These are phyloP conservation scores for Andrena minutula DNA, from an alignment of 2,888 invertebrate genomes.

Conservation along the genomic window DNA sequence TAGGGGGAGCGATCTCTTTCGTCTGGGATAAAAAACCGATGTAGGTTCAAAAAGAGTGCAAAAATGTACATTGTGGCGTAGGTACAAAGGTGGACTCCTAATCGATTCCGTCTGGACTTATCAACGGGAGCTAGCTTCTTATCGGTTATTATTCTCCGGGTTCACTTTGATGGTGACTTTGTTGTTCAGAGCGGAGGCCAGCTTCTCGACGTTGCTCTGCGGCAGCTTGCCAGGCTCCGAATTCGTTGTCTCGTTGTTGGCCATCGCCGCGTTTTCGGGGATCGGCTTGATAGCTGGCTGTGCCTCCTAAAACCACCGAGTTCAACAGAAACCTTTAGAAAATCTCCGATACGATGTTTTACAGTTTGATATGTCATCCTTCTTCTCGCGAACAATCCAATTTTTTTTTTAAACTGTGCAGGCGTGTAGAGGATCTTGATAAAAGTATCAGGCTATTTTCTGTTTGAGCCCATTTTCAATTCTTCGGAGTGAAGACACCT, in stretches of 20 bases:
- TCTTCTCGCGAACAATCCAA: too few relatives aligned
- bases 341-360: background rate
- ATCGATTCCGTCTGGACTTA: constrained; percentile 37
- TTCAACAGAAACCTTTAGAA: constrained; percentile 8
- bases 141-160: constrained; percentile 82
- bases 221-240: constrained; percentile 65
- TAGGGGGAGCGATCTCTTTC: constrained; percentile 64
- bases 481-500: too few relatives aligned
- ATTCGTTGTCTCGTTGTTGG: constrained; percentile 69
- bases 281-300: constrained; percentile 67
- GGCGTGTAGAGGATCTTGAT: too few relatives aligned
- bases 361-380: too few relatives aligned
- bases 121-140: constrained; percentile 64
- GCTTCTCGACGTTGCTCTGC: constrained; percentile 80
- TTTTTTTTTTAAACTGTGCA: too few relatives aligned
- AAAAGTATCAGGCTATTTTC: too few relatives aligned
- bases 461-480: too few relatives aligned
- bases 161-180: constrained; percentile 84
- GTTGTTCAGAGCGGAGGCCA: constrained; percentile 81
- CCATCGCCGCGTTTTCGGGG: constrained; percentile 53
- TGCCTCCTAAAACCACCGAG: constrained; percentile 69
- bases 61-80: constrained; percentile 74
- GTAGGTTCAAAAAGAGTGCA: constrained; percentile 66
- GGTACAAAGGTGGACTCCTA: constrained; percentile 63
- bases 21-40: constrained; percentile 64